phyloP scores from a whole-genome alignment of 2,797 vertebrate genomes.

The Pseudopleuronectes americanus region DNA sequence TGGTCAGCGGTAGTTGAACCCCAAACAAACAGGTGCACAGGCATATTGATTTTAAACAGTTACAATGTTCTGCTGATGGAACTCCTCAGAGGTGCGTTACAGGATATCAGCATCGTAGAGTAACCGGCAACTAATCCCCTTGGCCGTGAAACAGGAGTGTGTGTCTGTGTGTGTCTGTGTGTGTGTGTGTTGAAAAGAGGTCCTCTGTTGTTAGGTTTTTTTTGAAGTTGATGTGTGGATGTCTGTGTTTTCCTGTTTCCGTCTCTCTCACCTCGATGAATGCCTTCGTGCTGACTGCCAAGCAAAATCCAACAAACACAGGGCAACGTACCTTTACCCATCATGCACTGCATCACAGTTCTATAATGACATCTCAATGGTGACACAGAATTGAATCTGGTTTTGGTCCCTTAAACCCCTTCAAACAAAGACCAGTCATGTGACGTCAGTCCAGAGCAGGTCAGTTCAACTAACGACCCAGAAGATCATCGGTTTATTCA shows the following conservation, averaged over 20 bases:
- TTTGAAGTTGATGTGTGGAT: conserved; percentile 6
- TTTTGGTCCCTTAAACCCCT: conserved; percentile 8
- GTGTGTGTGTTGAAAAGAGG: conserved; percentile 9
- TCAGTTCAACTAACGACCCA: background rate
- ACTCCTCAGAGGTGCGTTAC: conserved; percentile 29
- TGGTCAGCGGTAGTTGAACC: conserved; percentile 24
- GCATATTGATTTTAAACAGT: conserved; percentile 25
- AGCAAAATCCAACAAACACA: conserved; percentile 52
- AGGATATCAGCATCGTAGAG: conserved; percentile 20
- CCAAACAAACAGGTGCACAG: conserved; percentile 21
- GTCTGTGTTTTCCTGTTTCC: conserved; percentile 32
- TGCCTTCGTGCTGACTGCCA: conserved; percentile 79
- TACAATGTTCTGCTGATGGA: conserved; percentile 38
- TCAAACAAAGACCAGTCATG: conserved; percentile 3
- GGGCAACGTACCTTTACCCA: background rate
- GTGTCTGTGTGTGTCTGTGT: conserved; percentile 33
- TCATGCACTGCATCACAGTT: conserved; percentile 9
- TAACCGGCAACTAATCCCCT: conserved; percentile 40
- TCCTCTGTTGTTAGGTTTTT: background rate
- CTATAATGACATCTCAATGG: conserved; percentile 5
- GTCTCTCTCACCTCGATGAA: conserved; percentile 39
- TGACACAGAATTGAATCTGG: background rate
- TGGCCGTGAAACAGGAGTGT: conserved; percentile 8
- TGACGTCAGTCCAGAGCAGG: background rate
- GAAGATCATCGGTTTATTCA: conserved; percentile 9